These are phyloP conservation scores for Coreoperca whiteheadi DNA, from an alignment of 2,113 vertebrate species.

Conservation along the genomic window DNA sequence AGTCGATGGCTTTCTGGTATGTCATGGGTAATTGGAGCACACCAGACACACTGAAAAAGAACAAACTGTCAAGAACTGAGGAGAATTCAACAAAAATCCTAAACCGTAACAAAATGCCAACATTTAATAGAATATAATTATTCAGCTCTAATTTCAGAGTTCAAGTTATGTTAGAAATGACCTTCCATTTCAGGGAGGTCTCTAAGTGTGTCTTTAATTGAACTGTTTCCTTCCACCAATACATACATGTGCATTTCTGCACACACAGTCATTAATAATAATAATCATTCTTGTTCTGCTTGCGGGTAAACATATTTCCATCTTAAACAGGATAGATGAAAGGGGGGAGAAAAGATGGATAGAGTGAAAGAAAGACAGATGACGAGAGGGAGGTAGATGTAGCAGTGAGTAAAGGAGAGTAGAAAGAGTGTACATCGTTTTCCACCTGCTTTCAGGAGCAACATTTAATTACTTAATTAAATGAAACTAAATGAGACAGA, in stretches of 20 bases:
- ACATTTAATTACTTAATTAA: slow-evolving; percentile 8
- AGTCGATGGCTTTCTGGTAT: neutral
- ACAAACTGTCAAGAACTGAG: neutral
- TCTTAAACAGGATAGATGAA: slow-evolving; percentile 46
- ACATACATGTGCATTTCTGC: neutral
- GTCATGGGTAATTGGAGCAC: neutral
- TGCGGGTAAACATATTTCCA: slow-evolving; percentile 44
- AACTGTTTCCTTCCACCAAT: neutral
- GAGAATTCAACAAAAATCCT: neutral
- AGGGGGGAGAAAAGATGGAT: slow-evolving; percentile 13
- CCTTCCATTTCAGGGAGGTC: neutral
- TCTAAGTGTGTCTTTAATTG: neutral
- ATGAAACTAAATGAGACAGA: slow-evolving; percentile 27
- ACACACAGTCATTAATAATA: slow-evolving; percentile 44
- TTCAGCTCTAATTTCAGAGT: neutral
- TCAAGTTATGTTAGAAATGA: neutral
- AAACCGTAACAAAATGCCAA: neutral
- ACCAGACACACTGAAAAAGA: neutral
- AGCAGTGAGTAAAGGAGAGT: neutral
- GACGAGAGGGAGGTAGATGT: slow-evolving; percentile 4
- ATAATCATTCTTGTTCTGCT: slow-evolving; percentile 43
- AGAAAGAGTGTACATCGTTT: neutral
- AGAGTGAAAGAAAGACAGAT: neutral
- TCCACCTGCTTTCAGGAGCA: neutral
- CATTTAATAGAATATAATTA: neutral